These are phyloP conservation scores for Nephrotoma appendiculata DNA, from an alignment of 2,888 invertebrate genomes.

Conservation along the genomic window DNA sequence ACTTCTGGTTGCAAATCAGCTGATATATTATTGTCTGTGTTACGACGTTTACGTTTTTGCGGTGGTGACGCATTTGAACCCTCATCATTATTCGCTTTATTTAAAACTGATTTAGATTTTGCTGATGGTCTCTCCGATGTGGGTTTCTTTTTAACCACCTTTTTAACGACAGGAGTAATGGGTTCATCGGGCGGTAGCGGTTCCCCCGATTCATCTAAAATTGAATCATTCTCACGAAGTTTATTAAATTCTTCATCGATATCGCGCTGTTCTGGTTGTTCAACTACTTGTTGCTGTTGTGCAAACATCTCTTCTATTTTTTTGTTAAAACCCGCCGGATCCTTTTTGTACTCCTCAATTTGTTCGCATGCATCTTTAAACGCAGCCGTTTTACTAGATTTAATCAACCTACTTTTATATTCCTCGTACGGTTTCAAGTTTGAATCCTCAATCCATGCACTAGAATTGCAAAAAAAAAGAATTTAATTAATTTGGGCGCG, in stretches of 20 bases:
- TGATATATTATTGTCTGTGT: not conserved
- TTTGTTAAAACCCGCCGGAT: conserved; percentile 35
- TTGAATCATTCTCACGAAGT: conserved; percentile 41
- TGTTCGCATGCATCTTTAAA: conserved; percentile 69
- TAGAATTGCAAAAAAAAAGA: conserved; percentile 33
- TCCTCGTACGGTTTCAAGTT: conserved; percentile 71
- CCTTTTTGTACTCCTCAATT: conserved; percentile 64
- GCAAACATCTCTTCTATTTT: conserved; percentile 18
- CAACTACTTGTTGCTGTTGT: conserved; percentile 17
- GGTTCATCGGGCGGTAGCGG: conserved; percentile 7
- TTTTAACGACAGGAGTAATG: conserved; percentile 14
- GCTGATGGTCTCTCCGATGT: conserved; percentile 11
- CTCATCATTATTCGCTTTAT: conserved; percentile 9
- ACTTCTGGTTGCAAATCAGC: not conserved
- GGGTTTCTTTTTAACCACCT: conserved; percentile 14
- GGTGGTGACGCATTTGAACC: not conserved
- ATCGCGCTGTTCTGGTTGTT: conserved; percentile 22
- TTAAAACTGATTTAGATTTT: conserved; percentile 14
- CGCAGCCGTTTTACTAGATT: conserved; percentile 55
- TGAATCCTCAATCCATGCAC: conserved; percentile 80
- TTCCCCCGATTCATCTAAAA: conserved; percentile 21
- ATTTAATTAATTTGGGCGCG: not conserved
- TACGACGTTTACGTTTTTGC: not conserved
- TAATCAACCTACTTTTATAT: conserved; percentile 61
- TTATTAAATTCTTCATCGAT: conserved; percentile 59